phyloP scores from a whole-genome alignment of 1,140 invertebrate genomes.

The Drosophila ironensis region DNA sequence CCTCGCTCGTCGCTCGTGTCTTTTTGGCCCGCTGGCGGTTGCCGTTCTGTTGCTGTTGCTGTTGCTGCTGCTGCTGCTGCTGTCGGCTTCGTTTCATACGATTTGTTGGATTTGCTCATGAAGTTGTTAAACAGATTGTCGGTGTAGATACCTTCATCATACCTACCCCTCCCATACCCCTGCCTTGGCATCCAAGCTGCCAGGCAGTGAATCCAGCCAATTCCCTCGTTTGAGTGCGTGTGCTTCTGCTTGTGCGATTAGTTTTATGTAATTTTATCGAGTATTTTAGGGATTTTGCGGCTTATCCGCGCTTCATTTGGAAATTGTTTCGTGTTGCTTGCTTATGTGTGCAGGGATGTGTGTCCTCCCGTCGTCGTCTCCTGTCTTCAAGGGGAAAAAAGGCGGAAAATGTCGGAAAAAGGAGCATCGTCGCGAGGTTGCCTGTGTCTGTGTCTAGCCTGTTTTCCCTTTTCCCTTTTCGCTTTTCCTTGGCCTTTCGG shows the following conservation, averaged over 20 bases:
- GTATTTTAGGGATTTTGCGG: conserved; percentile 81
- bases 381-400: not conserved
- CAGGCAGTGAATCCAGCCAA: conserved; percentile 30
- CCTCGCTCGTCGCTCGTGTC: conserved; percentile 22
- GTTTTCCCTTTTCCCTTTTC: not conserved
- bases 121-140: conserved; percentile 82
- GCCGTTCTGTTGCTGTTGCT: conserved; percentile 53
- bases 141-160: conserved; percentile 81
- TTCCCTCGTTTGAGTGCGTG: conserved; percentile 19
- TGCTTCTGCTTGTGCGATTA: conserved; percentile 76
- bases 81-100: conserved; percentile 69
- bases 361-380: conserved; percentile 11
- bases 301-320: conserved; percentile 81
- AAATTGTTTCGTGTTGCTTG: conserved; percentile 80
- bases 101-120: conserved; percentile 82
- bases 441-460: conserved; percentile 5
- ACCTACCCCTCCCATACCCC: not conserved
- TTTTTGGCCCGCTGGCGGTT: conserved; percentile 40
- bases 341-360: conserved; percentile 62
- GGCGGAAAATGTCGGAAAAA: conserved; percentile 25
- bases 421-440: conserved; percentile 14
- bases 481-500: conserved; percentile 25
- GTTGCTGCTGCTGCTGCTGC: too few relatives aligned
- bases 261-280: conserved; percentile 82
- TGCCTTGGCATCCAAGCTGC: not conserved